Conservation (phyloP, 2,113 vertebrate genomes). For the Syngnathus scovelli region DNA sequence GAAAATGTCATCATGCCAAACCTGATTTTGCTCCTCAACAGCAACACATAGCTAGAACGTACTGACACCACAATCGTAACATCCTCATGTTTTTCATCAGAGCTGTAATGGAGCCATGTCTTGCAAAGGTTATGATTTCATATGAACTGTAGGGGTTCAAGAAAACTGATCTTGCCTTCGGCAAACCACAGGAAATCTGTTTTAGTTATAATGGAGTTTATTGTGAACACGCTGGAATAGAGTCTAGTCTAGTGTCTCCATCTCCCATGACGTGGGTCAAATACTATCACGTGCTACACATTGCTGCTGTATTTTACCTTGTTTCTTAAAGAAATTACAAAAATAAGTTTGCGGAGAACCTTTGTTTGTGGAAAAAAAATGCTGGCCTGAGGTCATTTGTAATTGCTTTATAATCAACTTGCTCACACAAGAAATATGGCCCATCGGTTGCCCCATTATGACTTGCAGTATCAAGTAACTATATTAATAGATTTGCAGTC, state of each 20-base stretch:
- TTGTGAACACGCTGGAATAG: slow-evolving; percentile 15
- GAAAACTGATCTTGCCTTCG: slow-evolving; percentile 3
- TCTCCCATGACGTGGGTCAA: neutral
- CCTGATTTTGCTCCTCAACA: neutral
- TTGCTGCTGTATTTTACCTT: neutral
- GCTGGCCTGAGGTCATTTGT: neutral
- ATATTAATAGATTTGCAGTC: neutral
- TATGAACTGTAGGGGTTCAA: slow-evolving; percentile 2
- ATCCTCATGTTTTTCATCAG: slow-evolving; percentile 19
- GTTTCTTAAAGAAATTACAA: neutral
- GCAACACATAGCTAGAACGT: slow-evolving; percentile 2
- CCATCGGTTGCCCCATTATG: neutral
- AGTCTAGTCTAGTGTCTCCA: slow-evolving; percentile 2
- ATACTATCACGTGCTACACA: neutral
- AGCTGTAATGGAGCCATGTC: slow-evolving; percentile 16
- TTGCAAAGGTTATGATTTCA: slow-evolving; percentile 8
- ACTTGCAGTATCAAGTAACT: neutral
- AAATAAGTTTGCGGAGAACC: neutral
- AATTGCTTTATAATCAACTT: neutral
- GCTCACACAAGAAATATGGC: neutral
- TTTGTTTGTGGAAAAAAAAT: neutral
- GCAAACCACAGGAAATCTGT: slow-evolving; percentile 28
- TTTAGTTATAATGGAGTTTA: slow-evolving; percentile 23
- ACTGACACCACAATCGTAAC: slow-evolving; percentile 19
- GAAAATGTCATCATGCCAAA: neutral